These are phyloP conservation scores for Thereva nobilitata DNA, from an alignment of 2,888 invertebrate species.

Conservation along the genomic window DNA sequence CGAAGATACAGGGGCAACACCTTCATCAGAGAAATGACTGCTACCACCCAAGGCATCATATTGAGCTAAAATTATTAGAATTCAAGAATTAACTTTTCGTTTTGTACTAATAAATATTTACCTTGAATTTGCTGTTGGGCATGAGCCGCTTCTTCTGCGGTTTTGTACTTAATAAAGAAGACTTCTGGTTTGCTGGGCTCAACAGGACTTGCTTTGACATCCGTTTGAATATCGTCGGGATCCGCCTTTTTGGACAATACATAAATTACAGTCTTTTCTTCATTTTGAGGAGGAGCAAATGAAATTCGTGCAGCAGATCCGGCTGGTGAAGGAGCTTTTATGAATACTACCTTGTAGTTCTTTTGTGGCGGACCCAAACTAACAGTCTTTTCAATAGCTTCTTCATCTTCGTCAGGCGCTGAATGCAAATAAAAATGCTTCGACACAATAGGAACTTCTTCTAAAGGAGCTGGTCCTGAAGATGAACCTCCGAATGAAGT, in stretches of 20 bases:
- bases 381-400: slow-evolving; percentile 19
- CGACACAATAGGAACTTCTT: slow-evolving; percentile 16
- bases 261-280: slow-evolving; percentile 58
- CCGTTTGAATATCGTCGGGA: slow-evolving; percentile 51
- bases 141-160: slow-evolving; percentile 55
- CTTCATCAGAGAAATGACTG: slow-evolving; percentile 55
- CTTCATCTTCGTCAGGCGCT: slow-evolving; percentile 42
- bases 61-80: slow-evolving; percentile 46
- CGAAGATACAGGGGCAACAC: slow-evolving; percentile 54
- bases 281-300: slow-evolving; percentile 53
- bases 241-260: slow-evolving; percentile 56
- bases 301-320: slow-evolving; percentile 52
- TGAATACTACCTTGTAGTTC: slow-evolving; percentile 57
- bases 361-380: slow-evolving; percentile 54
- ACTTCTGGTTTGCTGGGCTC: slow-evolving; percentile 57
- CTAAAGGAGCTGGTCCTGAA: no score
- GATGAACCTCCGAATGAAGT: no score
- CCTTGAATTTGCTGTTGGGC: slow-evolving; percentile 57
- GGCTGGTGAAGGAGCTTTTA: slow-evolving; percentile 56
- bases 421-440: slow-evolving; percentile 43
- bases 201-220: slow-evolving; percentile 52
- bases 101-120: background rate
- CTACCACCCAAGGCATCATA: slow-evolving; percentile 55
- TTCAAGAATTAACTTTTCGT: no score
- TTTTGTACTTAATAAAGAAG: slow-evolving; percentile 59